Evolutionary conservation across 1,140 invertebrate species (phyloP).

Genomic region (Pogonomyrmex californicus): DNA sequence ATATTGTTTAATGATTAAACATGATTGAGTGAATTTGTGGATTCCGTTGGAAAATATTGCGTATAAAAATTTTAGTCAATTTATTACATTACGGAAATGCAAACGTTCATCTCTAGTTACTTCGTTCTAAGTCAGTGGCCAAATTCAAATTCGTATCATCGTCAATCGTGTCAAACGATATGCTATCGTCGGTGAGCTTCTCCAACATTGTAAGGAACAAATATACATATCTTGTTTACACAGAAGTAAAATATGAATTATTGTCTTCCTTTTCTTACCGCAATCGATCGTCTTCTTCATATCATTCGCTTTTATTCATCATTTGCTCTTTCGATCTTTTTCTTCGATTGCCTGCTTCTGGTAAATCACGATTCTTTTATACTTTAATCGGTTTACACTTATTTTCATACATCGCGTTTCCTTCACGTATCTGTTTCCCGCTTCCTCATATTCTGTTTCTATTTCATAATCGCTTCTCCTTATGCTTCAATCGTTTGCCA

Average conservation of each 20-base stretch:
- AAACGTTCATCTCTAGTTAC: slow-evolving; percentile 44
- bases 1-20: too few relatives aligned
- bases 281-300: not conserved
- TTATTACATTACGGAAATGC: slow-evolving; percentile 17
- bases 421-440: not conserved
- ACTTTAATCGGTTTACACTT: not conserved
- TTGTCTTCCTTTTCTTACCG: not conserved
- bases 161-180: slow-evolving; percentile 51
- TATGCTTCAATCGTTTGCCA: slow-evolving; percentile 9
- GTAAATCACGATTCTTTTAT: not conserved
- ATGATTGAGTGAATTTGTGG: not conserved
- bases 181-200: slow-evolving; percentile 16
- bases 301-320: not conserved
- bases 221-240: slow-evolving; percentile 33
- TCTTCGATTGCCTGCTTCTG: not conserved
- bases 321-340: not conserved
- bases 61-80: slow-evolving; percentile 18
- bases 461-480: slow-evolving; percentile 1
- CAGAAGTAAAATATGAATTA: not conserved
- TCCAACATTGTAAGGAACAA: slow-evolving; percentile 33
- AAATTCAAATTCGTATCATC: slow-evolving; percentile 58
- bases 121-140: slow-evolving; percentile 44
- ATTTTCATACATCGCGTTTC: not conserved
- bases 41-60: not conserved
- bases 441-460: not conserved